Percentiles rank a stretch among this genome's conserved stretches.
Conservation (phyloP, 2,113 vertebrate species). For the Mixornis gularis region DNA sequence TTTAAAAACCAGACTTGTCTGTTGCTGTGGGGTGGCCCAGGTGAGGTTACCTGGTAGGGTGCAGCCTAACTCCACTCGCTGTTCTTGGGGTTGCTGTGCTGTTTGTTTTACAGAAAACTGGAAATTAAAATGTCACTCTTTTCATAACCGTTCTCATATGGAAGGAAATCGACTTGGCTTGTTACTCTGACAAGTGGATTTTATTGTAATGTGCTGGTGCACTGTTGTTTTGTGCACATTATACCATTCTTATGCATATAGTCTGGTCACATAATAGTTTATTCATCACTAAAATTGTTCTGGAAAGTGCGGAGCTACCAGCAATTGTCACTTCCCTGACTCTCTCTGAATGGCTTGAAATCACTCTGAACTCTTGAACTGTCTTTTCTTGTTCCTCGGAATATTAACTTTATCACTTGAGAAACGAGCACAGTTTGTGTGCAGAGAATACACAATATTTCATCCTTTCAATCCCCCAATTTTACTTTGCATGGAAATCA, state of each 20-base stretch:
- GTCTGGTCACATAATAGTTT: neutral
- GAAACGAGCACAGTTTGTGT: neutral
- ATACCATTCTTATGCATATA: neutral
- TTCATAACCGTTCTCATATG: neutral
- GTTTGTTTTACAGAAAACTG: neutral
- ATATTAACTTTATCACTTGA: slow-evolving; percentile 7
- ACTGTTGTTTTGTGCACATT: neutral
- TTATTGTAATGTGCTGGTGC: neutral
- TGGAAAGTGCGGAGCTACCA: neutral
- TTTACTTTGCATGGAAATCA: slow-evolving; percentile 8
- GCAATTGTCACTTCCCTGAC: neutral
- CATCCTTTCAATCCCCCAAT: neutral
- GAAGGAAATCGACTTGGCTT: neutral
- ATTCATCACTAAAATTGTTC: neutral
- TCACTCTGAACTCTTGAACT: slow-evolving; percentile 9
- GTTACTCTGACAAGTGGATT: neutral
- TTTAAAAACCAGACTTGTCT: neutral
- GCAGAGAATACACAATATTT: neutral
- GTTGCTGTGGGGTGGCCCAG: neutral
- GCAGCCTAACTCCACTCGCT: neutral
- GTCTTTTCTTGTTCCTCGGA: neutral
- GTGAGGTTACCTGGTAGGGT: neutral
- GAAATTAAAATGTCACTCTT: neutral
- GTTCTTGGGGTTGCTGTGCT: neutral
- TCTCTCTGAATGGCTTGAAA: neutral